Percentiles rank a stretch among this genome's conserved stretches.
Conservation (phyloP, 2,888 invertebrate genomes). For the Pyrrhia umbra region DNA sequence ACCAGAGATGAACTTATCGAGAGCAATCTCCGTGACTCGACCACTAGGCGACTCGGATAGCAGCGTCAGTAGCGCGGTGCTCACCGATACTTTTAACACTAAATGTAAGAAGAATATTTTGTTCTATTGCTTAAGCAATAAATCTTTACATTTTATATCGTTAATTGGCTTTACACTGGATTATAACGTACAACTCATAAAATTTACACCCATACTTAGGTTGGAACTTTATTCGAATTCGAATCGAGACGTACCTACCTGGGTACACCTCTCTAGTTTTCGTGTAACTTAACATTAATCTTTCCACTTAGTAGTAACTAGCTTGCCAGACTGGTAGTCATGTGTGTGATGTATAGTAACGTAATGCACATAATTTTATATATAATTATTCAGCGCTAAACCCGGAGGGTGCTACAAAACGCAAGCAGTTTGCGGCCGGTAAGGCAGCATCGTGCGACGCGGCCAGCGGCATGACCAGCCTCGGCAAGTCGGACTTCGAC, state of each 20-base stretch:
- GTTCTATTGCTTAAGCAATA: too few relatives aligned
- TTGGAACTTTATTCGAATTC: too few relatives aligned
- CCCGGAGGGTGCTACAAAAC: slow-evolving; percentile 68
- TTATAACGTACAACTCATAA: too few relatives aligned
- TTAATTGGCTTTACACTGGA: too few relatives aligned
- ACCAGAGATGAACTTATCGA: slow-evolving; percentile 68
- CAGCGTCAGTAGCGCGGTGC: slow-evolving; percentile 40
- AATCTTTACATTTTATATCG: not conserved
- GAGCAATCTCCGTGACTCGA: slow-evolving; percentile 74
- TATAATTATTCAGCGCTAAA: slow-evolving; percentile 66
- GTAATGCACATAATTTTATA: not conserved
- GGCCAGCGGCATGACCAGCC: slow-evolving; percentile 47
- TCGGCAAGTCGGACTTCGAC: slow-evolving; percentile 65
- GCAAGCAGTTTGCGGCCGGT: slow-evolving; percentile 64
- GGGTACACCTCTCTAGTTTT: too few relatives aligned
- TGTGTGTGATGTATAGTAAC: not conserved
- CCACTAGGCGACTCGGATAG: slow-evolving; percentile 68
- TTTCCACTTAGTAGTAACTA: too few relatives aligned
- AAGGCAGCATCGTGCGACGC: slow-evolving; percentile 78
- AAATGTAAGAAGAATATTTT: slow-evolving; percentile 71
- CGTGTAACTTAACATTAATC: too few relatives aligned
- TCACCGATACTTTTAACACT: slow-evolving; percentile 42
- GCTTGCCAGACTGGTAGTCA: too few relatives aligned
- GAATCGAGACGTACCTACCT: too few relatives aligned
- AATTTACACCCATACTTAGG: too few relatives aligned